Evolutionary conservation across 2,113 vertebrate genomes (phyloP).

Genomic region (Tinamus guttatus): DNA sequence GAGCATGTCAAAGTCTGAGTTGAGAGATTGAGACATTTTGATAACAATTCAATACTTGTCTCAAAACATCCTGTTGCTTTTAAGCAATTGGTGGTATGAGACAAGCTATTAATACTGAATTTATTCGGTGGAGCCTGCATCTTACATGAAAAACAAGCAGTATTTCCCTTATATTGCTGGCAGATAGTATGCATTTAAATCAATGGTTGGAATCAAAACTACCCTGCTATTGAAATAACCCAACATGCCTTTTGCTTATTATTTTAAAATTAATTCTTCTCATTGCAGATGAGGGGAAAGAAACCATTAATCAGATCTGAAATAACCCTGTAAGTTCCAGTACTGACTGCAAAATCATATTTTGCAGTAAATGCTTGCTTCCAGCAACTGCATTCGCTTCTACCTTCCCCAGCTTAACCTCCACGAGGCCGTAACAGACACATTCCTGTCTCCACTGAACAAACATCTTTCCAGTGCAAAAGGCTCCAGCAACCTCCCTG

Average conservation of each 20-base stretch:
- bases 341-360: not conserved
- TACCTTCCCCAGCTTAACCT: not conserved
- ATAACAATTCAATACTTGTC: slow-evolving; percentile 59
- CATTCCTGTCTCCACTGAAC: not conserved
- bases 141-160: not conserved
- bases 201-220: not conserved
- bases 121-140: slow-evolving; percentile 8
- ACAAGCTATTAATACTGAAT: slow-evolving; percentile 43
- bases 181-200: slow-evolving; percentile 13
- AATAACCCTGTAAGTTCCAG: not conserved
- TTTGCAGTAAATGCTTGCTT: not conserved
- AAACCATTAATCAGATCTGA: not conserved
- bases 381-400: not conserved
- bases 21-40: slow-evolving; percentile 62
- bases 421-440: not conserved
- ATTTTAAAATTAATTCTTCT: not conserved
- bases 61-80: slow-evolving; percentile 52
- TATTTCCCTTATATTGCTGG: not conserved
- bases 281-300: not conserved
- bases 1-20: slow-evolving; percentile 54
- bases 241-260: not conserved
- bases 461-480: not conserved
- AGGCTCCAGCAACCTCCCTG: not conserved
- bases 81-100: slow-evolving; percentile 54
- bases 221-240: not conserved